Evolutionary conservation across 2,113 vertebrate species (phyloP).

Genomic region (Podiceps cristatus): DNA sequence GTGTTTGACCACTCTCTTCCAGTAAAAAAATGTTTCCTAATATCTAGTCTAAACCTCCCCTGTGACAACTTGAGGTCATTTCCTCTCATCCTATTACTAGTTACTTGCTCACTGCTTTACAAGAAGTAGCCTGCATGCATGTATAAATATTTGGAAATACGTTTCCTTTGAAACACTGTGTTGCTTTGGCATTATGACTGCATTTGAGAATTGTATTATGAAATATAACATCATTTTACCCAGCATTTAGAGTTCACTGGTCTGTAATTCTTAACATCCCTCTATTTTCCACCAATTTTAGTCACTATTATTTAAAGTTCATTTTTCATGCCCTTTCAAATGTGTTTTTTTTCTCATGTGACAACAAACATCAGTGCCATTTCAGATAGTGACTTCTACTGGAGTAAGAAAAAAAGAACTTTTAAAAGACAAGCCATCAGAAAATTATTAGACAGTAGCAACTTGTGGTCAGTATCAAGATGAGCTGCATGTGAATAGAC

Average conservation of each 20-base stretch:
- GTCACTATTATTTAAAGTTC: neutral
- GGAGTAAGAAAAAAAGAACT: neutral
- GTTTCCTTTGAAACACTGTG: neutral
- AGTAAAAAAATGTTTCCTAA: too few relatives aligned
- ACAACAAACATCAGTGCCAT: neutral
- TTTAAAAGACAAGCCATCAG: neutral
- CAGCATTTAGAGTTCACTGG: slow-evolving; percentile 36
- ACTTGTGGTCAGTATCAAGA: neutral
- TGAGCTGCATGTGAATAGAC: neutral
- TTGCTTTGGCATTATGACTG: neutral
- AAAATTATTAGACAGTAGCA: neutral
- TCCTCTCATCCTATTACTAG: too few relatives aligned
- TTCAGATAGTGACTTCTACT: neutral
- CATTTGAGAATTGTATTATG: slow-evolving; percentile 5
- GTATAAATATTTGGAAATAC: neutral
- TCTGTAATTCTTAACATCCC: slow-evolving; percentile 47
- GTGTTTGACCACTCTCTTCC: too few relatives aligned
- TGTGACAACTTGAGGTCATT: too few relatives aligned
- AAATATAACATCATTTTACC: slow-evolving; percentile 40
- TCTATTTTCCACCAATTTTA: slow-evolving; percentile 27
- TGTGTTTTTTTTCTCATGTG: neutral
- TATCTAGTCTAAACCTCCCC: too few relatives aligned
- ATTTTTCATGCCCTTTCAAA: slow-evolving; percentile 3
- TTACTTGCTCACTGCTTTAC: neutral
- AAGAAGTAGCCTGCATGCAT: neutral